Evolutionary conservation across 2,113 vertebrate genomes (phyloP), one percentile per base, ranked within the genome.

Genomic region (Kryptolebias marmoratus): DNA sequence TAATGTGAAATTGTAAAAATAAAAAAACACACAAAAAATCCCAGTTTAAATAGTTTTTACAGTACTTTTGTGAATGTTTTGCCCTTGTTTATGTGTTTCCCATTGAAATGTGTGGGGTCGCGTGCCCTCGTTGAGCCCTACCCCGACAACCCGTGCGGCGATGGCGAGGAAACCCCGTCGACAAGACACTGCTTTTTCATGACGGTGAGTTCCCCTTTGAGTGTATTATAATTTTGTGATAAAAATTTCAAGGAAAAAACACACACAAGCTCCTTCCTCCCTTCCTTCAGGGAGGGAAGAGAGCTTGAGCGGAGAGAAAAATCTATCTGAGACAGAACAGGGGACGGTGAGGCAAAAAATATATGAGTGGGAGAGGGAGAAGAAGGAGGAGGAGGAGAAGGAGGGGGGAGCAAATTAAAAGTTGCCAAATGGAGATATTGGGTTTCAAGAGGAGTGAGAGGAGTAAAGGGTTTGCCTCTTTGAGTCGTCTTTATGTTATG

Each of bases 211-310:
- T 98, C 97, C 96, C 96, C 96, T 98, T 97, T 97, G 96, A 98
- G 96, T 98, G 97, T 97, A 97, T 98, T 97, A 97, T 98, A 98
- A 99, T 99, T 99, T 99, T 97, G 97, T 97, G 97, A 98, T 99
- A 99, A 99, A 98, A 98, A 96, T 98, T 98, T 98, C 96, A 97
- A 97, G 97, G 96, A 97, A 97, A 96, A 96, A 96, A 95, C 96
- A 93, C 95, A 95, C 96, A 95, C 96, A 94, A 91, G 94, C 96
- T 96, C 96, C 96, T 96, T 96, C 96, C 95, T 96, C 95, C 91
- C 90, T 93, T 94, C 93, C 96, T 96, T 95, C 95, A 93, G 96
- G 96, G 96, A 95, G 95, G 96, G 96, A 95, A 95, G 94, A 94
- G 92, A 93, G 94, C 93, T 91, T 95, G 94, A 94, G 94, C 88